Base-by-base conservation (phyloP, 2,888 invertebrate species). In the Rhopalosiphum nymphaeae region DNA sequence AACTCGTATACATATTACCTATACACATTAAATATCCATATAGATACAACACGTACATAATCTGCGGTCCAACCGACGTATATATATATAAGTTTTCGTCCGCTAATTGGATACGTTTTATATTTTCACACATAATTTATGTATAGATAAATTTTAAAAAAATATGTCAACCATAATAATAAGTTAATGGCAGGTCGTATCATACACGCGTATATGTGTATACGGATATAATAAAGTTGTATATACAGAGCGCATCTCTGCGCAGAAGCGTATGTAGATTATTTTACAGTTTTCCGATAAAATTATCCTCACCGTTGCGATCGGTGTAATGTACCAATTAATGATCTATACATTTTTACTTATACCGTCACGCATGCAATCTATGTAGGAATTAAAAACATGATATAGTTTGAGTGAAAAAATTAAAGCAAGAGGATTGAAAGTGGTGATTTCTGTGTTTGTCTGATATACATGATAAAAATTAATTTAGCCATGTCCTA, bases 41-140 rank as follows among this genome's bases (percentile, higher is more conserved):
- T 53, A 53, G 53, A 53, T 53, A 53, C 53, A 53, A 53, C 16
- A 53, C 49, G 25, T 56, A 56, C 56, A 7, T 56, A 25, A 56
- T 26, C 56, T 56, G 25, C 56, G 56, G 56, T 56, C 25, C 25
- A 25, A 56, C 56, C 25, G 7, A 25, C 25, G 56, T 56, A 25
- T 56, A 56, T 25, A 25, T n/a, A 29, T 84, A 87, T 46, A 86
- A 86, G 87, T 67, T 89, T 93, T 89, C 56, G 57, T 57, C 44
- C 92, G 56, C 88, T 93, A 93, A 93, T 93, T 89, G 92, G 92
- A 89, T 89, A 85, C 89, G 56, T 89, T 85, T 84, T 91, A 57
- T 91, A 25, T 88, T 88, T 86, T 44, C 85, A 88, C 44, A 56
- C 46, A 29, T 89, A 36, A 36, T 86, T n/a, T 57, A 16, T 92